Evolutionary conservation across 1,140 invertebrate genomes (phyloP), one percentile per base, ranked within the genome.

Genomic region (Anastatus disparis): DNA sequence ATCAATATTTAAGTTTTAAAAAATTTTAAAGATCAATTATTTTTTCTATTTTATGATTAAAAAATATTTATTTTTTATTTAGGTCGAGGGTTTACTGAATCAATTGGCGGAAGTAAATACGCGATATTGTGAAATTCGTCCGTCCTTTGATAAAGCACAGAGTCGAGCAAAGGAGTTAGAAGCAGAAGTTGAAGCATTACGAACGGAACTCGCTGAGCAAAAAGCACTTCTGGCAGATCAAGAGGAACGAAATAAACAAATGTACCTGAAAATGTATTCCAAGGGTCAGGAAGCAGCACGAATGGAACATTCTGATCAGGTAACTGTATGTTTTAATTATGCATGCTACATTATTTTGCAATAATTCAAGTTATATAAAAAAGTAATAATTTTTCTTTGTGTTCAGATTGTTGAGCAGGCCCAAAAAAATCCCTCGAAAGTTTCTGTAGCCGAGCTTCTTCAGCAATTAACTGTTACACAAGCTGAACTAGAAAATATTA

Each of bases 261-360:
- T 92, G 84, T 94, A 94, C 81, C 83, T 94, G 76, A 90, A 94
- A 84, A 93, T 94, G 92, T 94, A 93, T 84, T 89, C 91, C 75
- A 92, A 94, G 83, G 93, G 92, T 15, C 89, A 93, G 76, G 92
- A 94, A 81, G 90, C 93, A 24, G 93, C 92, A 53, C 89, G 89
- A 72, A 88, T 92, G 77, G 90, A 92, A 74, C 87, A 87, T 76
- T 84, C 89, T 85, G 83, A 93, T 84, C 85, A 89, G 84, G 89
- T 90, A 79, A 56, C 48, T 2, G n/a, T n/a, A n/a, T n/a, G n/a
- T n/a, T n/a, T n/a, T n/a, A n/a, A n/a, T n/a, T n/a, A n/a, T n/a
- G n/a, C n/a, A n/a, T n/a, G n/a, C n/a, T n/a, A n/a, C n/a, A n/a
- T n/a, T n/a, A n/a, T n/a, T n/a, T n/a, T n/a, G n/a, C n/a, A n/a